phyloP scores from a whole-genome alignment of 2,888 invertebrate genomes.

The Dyspetes luteomarginatus region DNA sequence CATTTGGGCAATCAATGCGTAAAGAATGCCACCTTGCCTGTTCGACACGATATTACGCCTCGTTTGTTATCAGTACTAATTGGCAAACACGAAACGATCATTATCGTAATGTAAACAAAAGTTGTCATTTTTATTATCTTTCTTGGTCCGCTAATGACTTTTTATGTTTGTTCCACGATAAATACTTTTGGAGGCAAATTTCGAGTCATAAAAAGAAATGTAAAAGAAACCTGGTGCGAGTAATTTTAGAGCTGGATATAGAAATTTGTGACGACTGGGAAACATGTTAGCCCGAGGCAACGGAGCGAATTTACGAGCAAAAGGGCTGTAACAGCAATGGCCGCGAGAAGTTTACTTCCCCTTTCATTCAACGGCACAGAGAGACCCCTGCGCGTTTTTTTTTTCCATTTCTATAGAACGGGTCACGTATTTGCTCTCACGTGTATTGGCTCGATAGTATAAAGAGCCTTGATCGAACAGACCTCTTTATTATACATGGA shows the following conservation, averaged over 20 bases:
- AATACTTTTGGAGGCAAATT: background rate
- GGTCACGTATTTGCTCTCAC: constrained; percentile 77
- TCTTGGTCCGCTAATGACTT: background rate
- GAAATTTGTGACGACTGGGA: background rate
- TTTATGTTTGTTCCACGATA: constrained; percentile 1
- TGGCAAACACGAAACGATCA: constrained; percentile 2
- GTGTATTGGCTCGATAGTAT: constrained; percentile 1
- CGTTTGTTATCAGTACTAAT: background rate
- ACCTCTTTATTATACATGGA: constrained; percentile 6
- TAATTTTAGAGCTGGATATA: background rate
- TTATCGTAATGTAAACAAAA: background rate
- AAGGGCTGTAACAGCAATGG: constrained; percentile 12
- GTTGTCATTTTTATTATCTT: background rate
- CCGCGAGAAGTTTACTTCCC: constrained; percentile 25
- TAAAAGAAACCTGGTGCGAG: background rate
- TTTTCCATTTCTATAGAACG: constrained; percentile 71
- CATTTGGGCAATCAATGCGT: background rate
- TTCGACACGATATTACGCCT: background rate
- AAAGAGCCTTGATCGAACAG: constrained; percentile 28
- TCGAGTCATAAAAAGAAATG: background rate
- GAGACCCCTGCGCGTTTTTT: constrained; percentile 34
- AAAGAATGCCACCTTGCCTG: background rate
- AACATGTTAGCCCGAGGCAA: background rate
- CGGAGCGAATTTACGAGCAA: constrained; percentile 4
- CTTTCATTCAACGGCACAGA: constrained; percentile 8